These are phyloP conservation scores for Stenchaetothrips biformis DNA, from an alignment of 2,888 invertebrate genomes.

Conservation along the genomic window DNA sequence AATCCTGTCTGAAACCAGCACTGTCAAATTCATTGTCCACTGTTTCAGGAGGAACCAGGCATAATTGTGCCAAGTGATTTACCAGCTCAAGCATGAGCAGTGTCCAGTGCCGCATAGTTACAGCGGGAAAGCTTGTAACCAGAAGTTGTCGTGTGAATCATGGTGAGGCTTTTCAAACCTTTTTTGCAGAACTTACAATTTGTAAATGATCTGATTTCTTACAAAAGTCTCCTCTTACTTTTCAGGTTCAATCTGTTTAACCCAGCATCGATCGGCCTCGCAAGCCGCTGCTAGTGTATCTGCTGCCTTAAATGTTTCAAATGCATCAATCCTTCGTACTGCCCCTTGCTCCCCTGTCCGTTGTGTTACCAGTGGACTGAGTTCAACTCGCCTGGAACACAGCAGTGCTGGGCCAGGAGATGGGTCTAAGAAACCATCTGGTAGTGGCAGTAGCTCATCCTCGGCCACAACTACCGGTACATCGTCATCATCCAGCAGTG, in stretches of 20 bases:
- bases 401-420: background rate
- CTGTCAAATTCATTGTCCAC: too few species aligned
- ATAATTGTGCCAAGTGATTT: too few species aligned
- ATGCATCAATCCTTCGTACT: conserved; percentile 20
- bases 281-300: background rate
- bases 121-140: conserved; percentile 35
- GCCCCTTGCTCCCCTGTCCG: background rate
- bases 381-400: background rate
- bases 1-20: too few species aligned
- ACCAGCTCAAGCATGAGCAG: conserved; percentile 33
- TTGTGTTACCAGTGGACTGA: background rate
- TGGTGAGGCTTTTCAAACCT: conserved; percentile 30
- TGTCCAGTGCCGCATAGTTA: conserved; percentile 34
- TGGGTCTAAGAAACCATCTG: background rate
- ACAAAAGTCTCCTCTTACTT: background rate
- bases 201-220: background rate
- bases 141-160: conserved; percentile 33
- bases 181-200: background rate
- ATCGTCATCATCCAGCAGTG: conserved; percentile 42
- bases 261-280: background rate
- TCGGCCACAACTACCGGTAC: background rate
- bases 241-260: background rate
- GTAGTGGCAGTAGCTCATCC: background rate
- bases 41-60: too few species aligned
- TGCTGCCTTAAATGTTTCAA: conserved; percentile 10